Base-by-base conservation (phyloP, 2,888 invertebrate genomes). In the Eucera pruinosa region DNA sequence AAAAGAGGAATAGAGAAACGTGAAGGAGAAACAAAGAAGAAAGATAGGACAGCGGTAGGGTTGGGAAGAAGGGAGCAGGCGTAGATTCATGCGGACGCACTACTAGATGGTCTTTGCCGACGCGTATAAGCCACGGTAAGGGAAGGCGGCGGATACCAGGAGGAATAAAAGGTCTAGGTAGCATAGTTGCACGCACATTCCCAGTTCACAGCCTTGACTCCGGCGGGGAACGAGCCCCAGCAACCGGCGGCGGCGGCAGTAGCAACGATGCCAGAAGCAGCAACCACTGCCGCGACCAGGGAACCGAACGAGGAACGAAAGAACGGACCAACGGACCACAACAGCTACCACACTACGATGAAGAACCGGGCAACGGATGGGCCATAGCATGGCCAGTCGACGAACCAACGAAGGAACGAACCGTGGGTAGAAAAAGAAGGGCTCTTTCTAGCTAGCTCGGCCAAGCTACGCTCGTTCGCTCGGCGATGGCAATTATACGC, bases 121-220 rank as follows among this genome's bases (percentile, higher is more conserved):
- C 84, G 83, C 81, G 80, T 86, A 82, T 84, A 86, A 81, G 81
- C 80, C 77, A 77, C 80, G 66, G 82, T 70, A 82, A 84, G 83
- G 79, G 69, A 71, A 71, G 72, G 68, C 70, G 67, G 73, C 80
- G 82, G 85, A 88, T 82, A 83, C 86, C 85, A 83, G 77, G 85
- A 88, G 86, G 85, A 87, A 88, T 87, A 88, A 88, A 87, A 87
- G 87, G 83, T 87, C 85, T 85, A 84, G 85, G 89, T 90, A 90
- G 90, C 90, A 91, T 90, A 91, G 91, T 88, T 90, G 90, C 90
- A 91, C 91, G 91, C 91, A 90, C 91, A 89, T 89, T 90, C 89
- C 86, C 87, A 88, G 90, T 90, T 89, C 89, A 88, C 87, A 90
- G 89, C 90, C 91, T 91, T 90, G 89, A 90, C 89, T 90, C 87